Percentiles rank a stretch among this genome's conserved stretches.
Evolutionary conservation across 2,797 vertebrate species (phyloP).

Genomic region (Lycodopsis pacificus): DNA sequence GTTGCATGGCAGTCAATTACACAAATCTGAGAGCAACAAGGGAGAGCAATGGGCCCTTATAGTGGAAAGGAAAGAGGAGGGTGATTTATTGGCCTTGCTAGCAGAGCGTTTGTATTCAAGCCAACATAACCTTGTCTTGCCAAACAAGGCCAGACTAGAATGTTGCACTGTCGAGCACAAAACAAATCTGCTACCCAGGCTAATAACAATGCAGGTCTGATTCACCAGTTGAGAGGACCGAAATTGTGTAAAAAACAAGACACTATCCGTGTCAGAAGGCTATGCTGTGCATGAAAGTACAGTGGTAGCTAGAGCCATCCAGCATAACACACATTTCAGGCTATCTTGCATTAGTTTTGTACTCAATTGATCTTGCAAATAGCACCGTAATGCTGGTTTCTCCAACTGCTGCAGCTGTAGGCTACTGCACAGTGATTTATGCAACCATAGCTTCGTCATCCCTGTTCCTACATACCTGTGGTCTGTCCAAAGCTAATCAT

Average conservation of each 20-base stretch:
- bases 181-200: constrained; percentile 71
- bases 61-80: constrained; percentile 25
- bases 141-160: constrained; percentile 73
- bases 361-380: constrained; percentile 22
- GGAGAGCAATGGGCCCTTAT: constrained; percentile 45
- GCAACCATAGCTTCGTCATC: constrained; percentile 49
- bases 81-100: constrained; percentile 68
- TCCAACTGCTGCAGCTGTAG: constrained; percentile 39
- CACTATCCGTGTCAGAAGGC: constrained; percentile 50
- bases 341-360: constrained; percentile 7
- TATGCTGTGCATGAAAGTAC: constrained; percentile 47
- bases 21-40: constrained; percentile 67
- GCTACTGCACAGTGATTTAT: constrained; percentile 49
- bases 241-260: constrained; percentile 35
- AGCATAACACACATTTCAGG: constrained; percentile 1
- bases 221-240: constrained; percentile 39
- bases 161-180: constrained; percentile 64
- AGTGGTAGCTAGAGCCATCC: constrained; percentile 48
- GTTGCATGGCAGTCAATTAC: constrained; percentile 53
- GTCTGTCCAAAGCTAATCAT: constrained; percentile 32
- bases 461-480: constrained; percentile 53
- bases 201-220: constrained; percentile 65
- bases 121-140: constrained; percentile 69
- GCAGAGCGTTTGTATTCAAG: constrained; percentile 67
- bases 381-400: constrained; percentile 17